These are phyloP conservation scores for Drosophila orosa DNA, from an alignment of 1,140 invertebrate genomes.

Conservation along the genomic window DNA sequence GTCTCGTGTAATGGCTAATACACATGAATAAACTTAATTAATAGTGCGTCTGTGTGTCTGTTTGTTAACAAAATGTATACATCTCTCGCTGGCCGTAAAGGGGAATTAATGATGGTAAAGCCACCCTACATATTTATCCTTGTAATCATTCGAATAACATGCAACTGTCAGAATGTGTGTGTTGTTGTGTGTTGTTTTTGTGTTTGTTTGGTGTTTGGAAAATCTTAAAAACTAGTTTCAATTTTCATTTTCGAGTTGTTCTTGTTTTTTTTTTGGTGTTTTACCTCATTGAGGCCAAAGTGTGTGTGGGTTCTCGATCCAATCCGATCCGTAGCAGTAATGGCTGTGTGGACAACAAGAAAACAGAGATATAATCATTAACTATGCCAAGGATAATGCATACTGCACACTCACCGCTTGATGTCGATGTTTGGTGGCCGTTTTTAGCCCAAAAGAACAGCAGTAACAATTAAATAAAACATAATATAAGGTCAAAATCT, in stretches of 20 bases:
- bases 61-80: constrained; percentile 44
- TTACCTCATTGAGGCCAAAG: constrained; percentile 38
- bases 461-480: constrained; percentile 29
- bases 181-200: constrained; percentile 7
- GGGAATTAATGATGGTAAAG: constrained; percentile 13
- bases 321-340: background rate
- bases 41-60: constrained; percentile 29
- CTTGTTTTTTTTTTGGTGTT: constrained; percentile 20
- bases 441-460: constrained; percentile 35
- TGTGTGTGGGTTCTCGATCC: background rate
- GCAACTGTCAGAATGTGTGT: constrained; percentile 39
- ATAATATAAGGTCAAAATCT: background rate
- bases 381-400: too few relatives aligned
- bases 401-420: constrained; percentile 20
- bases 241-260: constrained; percentile 33
- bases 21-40: constrained; percentile 53
- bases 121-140: constrained; percentile 28
- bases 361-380: background rate
- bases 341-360: background rate
- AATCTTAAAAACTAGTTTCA: constrained; percentile 41
- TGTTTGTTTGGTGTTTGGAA: constrained; percentile 30
- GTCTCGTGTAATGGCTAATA: constrained; percentile 27
- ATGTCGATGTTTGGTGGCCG: constrained; percentile 7
- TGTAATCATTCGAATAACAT: constrained; percentile 72
- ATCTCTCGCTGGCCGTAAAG: constrained; percentile 10